Conservation (phyloP, 2,113 vertebrate species). For the Xerus inauris region DNA sequence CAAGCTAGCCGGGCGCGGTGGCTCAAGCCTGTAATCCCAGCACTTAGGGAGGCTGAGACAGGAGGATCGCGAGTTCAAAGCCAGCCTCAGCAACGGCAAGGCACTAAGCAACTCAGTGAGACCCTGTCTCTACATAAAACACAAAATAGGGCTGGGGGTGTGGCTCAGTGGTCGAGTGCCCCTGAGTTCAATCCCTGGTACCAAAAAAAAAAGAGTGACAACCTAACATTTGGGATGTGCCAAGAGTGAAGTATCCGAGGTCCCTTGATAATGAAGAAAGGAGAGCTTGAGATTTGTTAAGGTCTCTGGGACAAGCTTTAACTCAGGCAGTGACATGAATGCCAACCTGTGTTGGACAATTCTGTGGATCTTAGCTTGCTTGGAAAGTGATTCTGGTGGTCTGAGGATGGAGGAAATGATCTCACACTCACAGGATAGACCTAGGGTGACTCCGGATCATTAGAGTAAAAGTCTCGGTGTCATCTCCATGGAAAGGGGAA, state of each 20-base stretch:
- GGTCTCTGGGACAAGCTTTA: background rate
- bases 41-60: too few relatives aligned
- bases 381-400: background rate
- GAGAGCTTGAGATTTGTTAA: background rate
- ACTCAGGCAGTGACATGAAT: background rate
- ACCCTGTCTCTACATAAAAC: too few relatives aligned
- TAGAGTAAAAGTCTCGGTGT: background rate
- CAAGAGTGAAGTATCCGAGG: background rate
- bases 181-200: too few relatives aligned
- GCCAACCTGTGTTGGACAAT: background rate
- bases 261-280: background rate
- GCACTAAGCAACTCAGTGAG: too few relatives aligned
- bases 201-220: background rate
- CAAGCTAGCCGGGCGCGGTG: background rate
- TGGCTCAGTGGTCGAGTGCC: too few relatives aligned
- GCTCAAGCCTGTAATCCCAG: too few relatives aligned
- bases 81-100: too few relatives aligned
- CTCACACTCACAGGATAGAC: background rate
- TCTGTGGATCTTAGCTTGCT: background rate
- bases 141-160: too few relatives aligned
- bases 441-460: background rate
- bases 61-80: too few relatives aligned
- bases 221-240: background rate
- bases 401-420: background rate
- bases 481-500: slow-evolving; percentile 20